These are phyloP conservation scores for Andrena cerasifolii DNA, from an alignment of 1,140 invertebrate species.

Conservation along the genomic window DNA sequence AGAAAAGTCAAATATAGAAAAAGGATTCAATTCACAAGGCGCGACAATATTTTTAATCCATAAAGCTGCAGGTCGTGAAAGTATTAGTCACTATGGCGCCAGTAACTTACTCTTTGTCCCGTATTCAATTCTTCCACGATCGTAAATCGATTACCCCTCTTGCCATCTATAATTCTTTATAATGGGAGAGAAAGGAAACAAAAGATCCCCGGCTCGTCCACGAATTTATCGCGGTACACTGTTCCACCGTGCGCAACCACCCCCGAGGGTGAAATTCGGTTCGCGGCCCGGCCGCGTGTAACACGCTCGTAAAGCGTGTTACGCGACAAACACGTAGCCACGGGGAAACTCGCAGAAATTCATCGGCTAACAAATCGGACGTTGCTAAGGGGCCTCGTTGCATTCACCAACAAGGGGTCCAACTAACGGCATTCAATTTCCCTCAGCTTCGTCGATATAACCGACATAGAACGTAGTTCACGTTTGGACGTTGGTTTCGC, in stretches of 20 bases:
- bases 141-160: not conserved
- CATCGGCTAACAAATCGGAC: not conserved
- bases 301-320: slow-evolving; percentile 18
- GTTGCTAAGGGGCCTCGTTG: not conserved
- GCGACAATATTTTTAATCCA: too few species aligned
- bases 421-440: not conserved
- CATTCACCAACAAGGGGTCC: not conserved
- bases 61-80: not conserved
- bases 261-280: slow-evolving; percentile 6
- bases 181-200: not conserved
- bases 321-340: not conserved
- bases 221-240: not conserved
- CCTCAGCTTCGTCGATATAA: not conserved
- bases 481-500: not conserved
- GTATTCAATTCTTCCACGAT: not conserved
- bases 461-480: not conserved
- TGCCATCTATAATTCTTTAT: not conserved
- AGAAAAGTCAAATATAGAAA: not conserved
- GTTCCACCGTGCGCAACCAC: too few species aligned
- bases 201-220: not conserved
- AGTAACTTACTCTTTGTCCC: too few species aligned
- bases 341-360: not conserved
- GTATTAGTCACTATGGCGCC: not conserved
- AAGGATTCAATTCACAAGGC: too few species aligned
- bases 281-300: not conserved